Evolutionary conservation across 2,888 invertebrate genomes (phyloP), one percentile per base, ranked within the genome.

Genomic region (Cotesia congregata): DNA sequence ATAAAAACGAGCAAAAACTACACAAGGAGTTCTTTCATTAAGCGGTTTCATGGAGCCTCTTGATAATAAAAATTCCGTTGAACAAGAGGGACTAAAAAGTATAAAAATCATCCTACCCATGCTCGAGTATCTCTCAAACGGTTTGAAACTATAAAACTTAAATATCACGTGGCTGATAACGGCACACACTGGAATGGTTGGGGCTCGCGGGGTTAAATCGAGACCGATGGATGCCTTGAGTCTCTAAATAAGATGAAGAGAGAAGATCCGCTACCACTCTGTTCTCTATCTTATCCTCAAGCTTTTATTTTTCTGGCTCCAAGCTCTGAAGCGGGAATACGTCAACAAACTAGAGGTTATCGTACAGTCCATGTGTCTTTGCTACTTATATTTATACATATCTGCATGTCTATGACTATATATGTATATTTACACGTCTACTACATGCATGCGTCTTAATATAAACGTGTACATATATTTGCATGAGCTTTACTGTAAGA

Each of bases 1-100:
- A 65, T 72, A 20, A 5, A 61, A 15, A 62, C 1, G 38, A 60
- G 76, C 74, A 72, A 30, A 75, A 77, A 80, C 81, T 81, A 79
- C 87, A 88, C 87, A 87, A 87, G 85, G 82, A 83, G 82, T 81
- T 85, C 87, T 87, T 88, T 87, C 86, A 87, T 85, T 86, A 82
- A 81, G 79, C 15, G 81, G 78, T 80, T 79, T 81, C 83, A 81
- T 79, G 79, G 77, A 80, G 81, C 81, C 81, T 82, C 82, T 78
- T 74, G 81, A 82, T 81, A 79, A 81, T 85, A 84, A 85, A 85
- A 83, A 84, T 84, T 82, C 81, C 71, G 79, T 80, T 80, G 73
- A 67, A 74, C 30, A 67, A 75, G 74, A 12, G 78, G 39, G 77
- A 75, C 74, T 67, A 78, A 73, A 75, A 78, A 80, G 78, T 80